Evolutionary conservation across 1,140 invertebrate species (phyloP).

Genomic region (Bombus superbus): DNA sequence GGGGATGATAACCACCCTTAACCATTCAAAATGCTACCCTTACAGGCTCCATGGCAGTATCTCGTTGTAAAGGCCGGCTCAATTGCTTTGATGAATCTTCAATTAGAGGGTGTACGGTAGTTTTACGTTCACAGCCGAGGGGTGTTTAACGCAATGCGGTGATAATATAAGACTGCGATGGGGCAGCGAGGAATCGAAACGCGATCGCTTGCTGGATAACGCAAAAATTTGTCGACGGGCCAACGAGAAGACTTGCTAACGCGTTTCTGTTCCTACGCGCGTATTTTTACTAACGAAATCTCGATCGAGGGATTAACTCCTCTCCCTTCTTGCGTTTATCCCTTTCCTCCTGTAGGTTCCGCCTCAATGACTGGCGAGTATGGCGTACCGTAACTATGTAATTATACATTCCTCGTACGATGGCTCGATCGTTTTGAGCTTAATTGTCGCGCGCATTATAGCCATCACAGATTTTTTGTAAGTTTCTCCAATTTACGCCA

Average conservation of each 20-base stretch:
- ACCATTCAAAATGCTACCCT: constrained; percentile 40
- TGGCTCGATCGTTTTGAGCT: constrained; percentile 12
- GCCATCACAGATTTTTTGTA: constrained; percentile 17
- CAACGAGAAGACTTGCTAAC: constrained; percentile 8
- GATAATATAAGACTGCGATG: constrained; percentile 67
- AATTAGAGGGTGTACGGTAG: constrained; percentile 63
- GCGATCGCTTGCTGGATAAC: background rate
- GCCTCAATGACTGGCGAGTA: background rate
- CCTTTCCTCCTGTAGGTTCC: background rate
- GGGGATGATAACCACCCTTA: background rate
- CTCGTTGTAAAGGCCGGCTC: constrained; percentile 63
- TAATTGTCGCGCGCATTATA: constrained; percentile 28
- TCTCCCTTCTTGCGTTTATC: background rate
- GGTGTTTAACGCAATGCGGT: constrained; percentile 52
- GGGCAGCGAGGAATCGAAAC: constrained; percentile 17
- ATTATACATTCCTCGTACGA: constrained; percentile 42
- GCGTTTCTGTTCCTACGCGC: background rate
- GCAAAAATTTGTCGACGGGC: constrained; percentile 40
- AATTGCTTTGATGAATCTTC: constrained; percentile 74
- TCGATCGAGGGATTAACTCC: background rate
- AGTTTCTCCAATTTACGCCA: constrained; percentile 25
- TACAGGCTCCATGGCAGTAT: constrained; percentile 16
- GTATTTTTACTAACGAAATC: background rate
- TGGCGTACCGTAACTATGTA: constrained; percentile 39
- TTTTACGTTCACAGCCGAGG: constrained; percentile 65